Evolutionary conservation across 2,797 vertebrate species (phyloP).

Genomic region (Myripristis murdjan): DNA sequence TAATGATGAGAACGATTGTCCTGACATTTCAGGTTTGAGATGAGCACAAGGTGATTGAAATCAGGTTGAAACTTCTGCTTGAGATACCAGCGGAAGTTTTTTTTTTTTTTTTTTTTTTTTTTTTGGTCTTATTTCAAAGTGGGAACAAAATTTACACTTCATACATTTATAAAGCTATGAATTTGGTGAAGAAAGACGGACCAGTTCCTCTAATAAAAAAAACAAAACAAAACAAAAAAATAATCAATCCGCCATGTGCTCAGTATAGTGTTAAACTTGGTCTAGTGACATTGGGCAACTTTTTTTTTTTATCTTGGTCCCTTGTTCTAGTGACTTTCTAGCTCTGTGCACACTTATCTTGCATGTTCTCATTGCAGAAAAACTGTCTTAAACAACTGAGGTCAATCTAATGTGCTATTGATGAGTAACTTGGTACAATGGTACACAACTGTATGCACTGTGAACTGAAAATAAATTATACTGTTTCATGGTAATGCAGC

Average conservation of each 20-base stretch:
- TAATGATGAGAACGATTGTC: constrained; percentile 3
- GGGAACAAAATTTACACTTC: constrained; percentile 8
- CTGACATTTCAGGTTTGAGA: constrained; percentile 21
- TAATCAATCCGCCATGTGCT: constrained; percentile 1
- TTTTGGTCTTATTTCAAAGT: background rate
- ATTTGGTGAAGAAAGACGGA: background rate
- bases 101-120: background rate
- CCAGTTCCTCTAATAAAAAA: constrained; percentile 8
- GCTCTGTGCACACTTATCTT: constrained; percentile 59
- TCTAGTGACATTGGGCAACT: constrained; percentile 30
- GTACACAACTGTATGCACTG: constrained; percentile 85
- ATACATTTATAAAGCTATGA: background rate
- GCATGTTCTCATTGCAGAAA: constrained; percentile 79
- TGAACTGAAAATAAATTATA: constrained; percentile 84
- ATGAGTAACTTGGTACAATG: constrained; percentile 75
- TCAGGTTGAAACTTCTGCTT: constrained; percentile 54
- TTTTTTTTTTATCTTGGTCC: constrained; percentile 22
- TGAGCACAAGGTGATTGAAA: constrained; percentile 13
- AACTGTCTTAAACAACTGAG: constrained; percentile 66
- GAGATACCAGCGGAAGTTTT: background rate
- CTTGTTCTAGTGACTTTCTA: constrained; percentile 34
- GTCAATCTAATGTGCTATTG: constrained; percentile 76
- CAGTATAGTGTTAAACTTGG: constrained; percentile 17
- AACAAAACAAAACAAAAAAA: background rate
- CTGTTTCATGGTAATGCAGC: constrained; percentile 66